Evolutionary conservation across 1,140 invertebrate species (phyloP).

Genomic region (Metaphire vulgaris): DNA sequence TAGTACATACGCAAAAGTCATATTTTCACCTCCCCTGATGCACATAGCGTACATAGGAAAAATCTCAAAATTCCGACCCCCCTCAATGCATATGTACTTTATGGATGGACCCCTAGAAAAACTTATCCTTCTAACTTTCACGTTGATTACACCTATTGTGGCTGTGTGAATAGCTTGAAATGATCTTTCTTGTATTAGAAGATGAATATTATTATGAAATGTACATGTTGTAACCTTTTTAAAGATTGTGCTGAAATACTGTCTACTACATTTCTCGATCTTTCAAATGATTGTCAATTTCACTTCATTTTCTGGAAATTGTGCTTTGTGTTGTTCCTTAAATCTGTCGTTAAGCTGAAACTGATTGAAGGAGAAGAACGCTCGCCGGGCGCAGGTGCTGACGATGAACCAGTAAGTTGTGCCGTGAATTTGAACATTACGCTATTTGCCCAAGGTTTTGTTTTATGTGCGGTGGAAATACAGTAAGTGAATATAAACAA

Average conservation of each 20-base stretch:
- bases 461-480: too few relatives aligned
- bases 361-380: slow-evolving; percentile 51
- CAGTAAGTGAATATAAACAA: too few relatives aligned
- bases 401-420: slow-evolving; percentile 26
- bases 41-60: too few relatives aligned
- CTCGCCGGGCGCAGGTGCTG: slow-evolving; percentile 33
- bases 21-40: too few relatives aligned
- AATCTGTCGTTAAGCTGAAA: slow-evolving; percentile 35
- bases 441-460: too few relatives aligned
- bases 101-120: not conserved
- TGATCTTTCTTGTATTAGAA: too few relatives aligned
- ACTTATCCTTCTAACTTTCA: not conserved
- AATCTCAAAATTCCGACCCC: too few relatives aligned
- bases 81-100: not conserved
- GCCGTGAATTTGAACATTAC: not conserved
- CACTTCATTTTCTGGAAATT: not conserved
- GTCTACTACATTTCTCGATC: not conserved
- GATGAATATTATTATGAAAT: too few relatives aligned
- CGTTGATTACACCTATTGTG: not conserved
- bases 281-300: not conserved
- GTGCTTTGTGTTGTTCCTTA: not conserved
- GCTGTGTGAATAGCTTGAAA: too few relatives aligned
- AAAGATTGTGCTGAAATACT: slow-evolving; percentile 2
- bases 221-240: too few relatives aligned
- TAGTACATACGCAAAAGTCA: not conserved